phyloP scores from a whole-genome alignment of 2,888 invertebrate genomes.

The Phyto melanocephala region DNA sequence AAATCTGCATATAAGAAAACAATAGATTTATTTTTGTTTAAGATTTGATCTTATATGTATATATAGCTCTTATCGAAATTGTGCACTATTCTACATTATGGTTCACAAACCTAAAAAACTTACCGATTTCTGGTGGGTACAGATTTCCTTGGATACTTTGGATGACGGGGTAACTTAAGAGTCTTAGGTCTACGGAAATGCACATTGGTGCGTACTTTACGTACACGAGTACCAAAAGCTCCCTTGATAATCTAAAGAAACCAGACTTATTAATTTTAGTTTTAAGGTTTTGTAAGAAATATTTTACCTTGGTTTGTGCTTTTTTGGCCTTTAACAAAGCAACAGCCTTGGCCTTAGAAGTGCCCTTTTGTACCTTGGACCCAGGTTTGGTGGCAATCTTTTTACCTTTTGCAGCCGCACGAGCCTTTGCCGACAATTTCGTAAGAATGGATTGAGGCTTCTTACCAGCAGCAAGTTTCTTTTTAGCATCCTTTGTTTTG shows the following conservation, averaged over 20 bases:
- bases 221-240: constrained; percentile 90
- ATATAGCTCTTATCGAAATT: too few relatives aligned
- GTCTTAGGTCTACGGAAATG: constrained; percentile 98
- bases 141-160: constrained; percentile 97
- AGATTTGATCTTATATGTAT: too few relatives aligned
- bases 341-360: constrained; percentile 81
- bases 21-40: too few relatives aligned
- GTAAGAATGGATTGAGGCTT: constrained; percentile 77
- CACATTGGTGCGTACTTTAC: constrained; percentile 96
- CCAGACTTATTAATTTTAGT: too few relatives aligned
- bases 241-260: constrained; percentile 89
- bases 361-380: constrained; percentile 80
- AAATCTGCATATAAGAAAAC: too few relatives aligned
- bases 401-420: constrained; percentile 76
- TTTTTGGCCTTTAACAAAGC: constrained; percentile 88
- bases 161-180: constrained; percentile 92
- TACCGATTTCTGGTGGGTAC: constrained; percentile 95
- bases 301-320: constrained; percentile 90
- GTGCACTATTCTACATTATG: too few relatives aligned
- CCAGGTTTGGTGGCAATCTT: constrained; percentile 75
- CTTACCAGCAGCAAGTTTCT: constrained; percentile 75
- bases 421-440: constrained; percentile 78
- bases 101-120: too few relatives aligned
- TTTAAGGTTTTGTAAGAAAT: too few relatives aligned
- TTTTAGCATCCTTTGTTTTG: constrained; percentile 76